phyloP scores from a whole-genome alignment of 2,888 invertebrate species.

The Parasteatoda lunata region DNA sequence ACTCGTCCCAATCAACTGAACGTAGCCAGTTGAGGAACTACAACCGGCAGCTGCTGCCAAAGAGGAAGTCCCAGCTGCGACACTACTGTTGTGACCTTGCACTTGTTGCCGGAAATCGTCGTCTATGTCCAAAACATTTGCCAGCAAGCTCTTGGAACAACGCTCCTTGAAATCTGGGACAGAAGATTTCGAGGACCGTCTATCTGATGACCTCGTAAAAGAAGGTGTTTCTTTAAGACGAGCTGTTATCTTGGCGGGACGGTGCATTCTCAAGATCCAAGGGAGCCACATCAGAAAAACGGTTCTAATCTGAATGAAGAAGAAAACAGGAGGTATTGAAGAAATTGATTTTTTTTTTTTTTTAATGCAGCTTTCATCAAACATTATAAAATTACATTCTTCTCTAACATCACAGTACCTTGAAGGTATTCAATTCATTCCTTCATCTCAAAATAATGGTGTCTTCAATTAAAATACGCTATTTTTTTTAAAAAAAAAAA shows the following conservation, averaged over 20 bases:
- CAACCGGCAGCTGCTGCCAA: slow-evolving; percentile 7
- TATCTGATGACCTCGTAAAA: slow-evolving; percentile 1
- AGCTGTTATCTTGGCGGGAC: slow-evolving; percentile 87
- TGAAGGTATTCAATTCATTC: background rate
- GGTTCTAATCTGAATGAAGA: slow-evolving; percentile 85
- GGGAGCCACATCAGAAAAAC: slow-evolving; percentile 98
- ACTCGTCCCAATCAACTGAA: slow-evolving; percentile 78
- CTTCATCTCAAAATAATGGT: background rate
- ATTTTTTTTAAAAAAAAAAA: background rate
- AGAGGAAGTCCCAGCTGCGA: slow-evolving; percentile 21
- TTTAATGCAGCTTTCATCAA: slow-evolving; percentile 38
- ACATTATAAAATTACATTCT: slow-evolving; percentile 36
- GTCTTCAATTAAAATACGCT: slow-evolving; percentile 2
- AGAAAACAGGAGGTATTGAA: slow-evolving; percentile 60
- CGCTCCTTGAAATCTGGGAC: slow-evolving; percentile 92
- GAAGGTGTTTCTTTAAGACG: slow-evolving; percentile 28
- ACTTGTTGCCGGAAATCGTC: slow-evolving; percentile 83
- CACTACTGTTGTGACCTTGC: slow-evolving; percentile 36
- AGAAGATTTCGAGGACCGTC: slow-evolving; percentile 79
- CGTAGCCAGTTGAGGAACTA: slow-evolving; percentile 74
- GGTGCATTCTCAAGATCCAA: slow-evolving; percentile 95
- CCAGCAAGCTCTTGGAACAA: slow-evolving; percentile 92
- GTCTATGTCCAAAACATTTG: slow-evolving; percentile 97
- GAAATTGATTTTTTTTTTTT: slow-evolving; percentile 9
- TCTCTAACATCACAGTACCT: slow-evolving; percentile 16